Percentiles rank a stretch among this genome's conserved stretches.
Evolutionary conservation across 2,113 vertebrate genomes (phyloP).

Genomic region (rat (Rattus norvegicus)): DNA sequence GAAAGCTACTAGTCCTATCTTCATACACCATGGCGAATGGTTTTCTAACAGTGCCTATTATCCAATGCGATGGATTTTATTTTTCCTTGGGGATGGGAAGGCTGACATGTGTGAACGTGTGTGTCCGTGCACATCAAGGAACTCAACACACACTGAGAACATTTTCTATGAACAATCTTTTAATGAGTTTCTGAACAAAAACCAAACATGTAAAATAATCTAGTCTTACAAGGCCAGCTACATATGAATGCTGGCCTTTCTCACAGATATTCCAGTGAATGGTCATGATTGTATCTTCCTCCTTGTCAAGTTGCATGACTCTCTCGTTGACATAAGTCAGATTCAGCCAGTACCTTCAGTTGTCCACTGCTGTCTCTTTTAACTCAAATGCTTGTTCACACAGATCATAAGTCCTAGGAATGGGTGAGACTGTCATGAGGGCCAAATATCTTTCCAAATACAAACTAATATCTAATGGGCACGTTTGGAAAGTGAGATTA

Average conservation of each 20-base stretch:
- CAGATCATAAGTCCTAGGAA: background rate
- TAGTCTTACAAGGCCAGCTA: background rate
- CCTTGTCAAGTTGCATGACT: background rate
- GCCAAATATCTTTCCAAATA: background rate
- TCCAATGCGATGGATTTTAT: background rate
- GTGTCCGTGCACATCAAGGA: background rate
- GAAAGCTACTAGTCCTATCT: background rate
- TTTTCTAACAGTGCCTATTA: background rate
- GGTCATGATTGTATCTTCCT: background rate
- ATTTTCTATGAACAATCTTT: background rate
- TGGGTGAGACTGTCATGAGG: background rate
- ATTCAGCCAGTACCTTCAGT: background rate
- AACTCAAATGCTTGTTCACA: background rate
- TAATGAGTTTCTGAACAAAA: background rate
- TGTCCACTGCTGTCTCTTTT: background rate
- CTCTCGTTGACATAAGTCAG: background rate
- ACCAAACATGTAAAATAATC: background rate
- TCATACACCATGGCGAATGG: background rate
- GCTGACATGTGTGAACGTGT: background rate
- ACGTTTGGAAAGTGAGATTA: background rate
- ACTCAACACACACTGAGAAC: background rate
- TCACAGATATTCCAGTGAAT: background rate
- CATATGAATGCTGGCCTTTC: background rate
- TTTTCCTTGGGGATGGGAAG: background rate
- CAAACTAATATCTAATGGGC: background rate